Evolutionary conservation across 1,140 invertebrate genomes (phyloP).

Genomic region (Papilio polyxenes): DNA sequence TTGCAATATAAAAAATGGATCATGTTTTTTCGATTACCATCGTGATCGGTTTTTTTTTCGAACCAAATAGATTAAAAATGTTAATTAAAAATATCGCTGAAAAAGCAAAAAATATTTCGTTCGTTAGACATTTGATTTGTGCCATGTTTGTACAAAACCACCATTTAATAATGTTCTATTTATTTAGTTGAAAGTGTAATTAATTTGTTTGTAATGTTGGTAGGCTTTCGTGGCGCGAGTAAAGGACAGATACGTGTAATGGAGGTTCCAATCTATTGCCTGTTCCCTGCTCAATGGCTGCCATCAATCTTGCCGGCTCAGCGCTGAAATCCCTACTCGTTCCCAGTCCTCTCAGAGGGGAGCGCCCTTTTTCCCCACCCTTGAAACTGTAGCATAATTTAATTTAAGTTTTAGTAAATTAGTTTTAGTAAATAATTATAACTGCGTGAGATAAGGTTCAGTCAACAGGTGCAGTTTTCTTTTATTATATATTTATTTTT

Average conservation of each 20-base stretch:
- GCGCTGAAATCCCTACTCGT: slow-evolving; percentile 10
- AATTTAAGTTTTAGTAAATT: slow-evolving; percentile 8
- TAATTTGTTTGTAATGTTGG: slow-evolving; percentile 11
- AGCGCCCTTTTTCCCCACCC: neutral
- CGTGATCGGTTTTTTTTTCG: no score
- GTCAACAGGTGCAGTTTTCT: neutral
- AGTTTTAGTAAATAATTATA: neutral
- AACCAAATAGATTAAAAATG: no score
- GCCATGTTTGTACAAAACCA: neutral
- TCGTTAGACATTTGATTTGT: neutral
- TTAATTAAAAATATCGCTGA: neutral
- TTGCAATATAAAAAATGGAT: no score
- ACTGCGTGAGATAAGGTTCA: neutral
- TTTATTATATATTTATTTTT: neutral
- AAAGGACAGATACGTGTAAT: slow-evolving; percentile 20
- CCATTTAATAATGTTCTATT: neutral
- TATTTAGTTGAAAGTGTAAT: slow-evolving; percentile 2
- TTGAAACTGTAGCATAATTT: neutral
- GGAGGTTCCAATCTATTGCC: slow-evolving; percentile 24
- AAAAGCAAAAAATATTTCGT: neutral
- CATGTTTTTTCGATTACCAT: neutral
- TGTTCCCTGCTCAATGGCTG: slow-evolving; percentile 31
- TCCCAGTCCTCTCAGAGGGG: neutral
- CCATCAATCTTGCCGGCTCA: slow-evolving; percentile 35
- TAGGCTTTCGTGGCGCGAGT: neutral